These are phyloP conservation scores for Cydia amplana DNA, from an alignment of 1,140 invertebrate species.

Conservation along the genomic window DNA sequence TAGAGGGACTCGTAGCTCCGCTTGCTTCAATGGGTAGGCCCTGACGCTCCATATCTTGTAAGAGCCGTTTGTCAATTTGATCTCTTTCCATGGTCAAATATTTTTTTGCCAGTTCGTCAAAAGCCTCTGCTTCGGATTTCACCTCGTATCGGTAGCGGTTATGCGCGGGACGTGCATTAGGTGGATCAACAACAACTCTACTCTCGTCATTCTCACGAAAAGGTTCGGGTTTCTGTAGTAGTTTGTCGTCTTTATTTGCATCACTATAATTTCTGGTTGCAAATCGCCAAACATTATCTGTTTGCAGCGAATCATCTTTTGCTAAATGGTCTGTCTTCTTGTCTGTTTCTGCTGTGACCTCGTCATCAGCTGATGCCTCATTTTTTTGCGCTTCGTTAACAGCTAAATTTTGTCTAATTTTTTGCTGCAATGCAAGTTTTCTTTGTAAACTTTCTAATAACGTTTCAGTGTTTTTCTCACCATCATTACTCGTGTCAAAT, in stretches of 20 bases:
- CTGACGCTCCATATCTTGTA: not conserved
- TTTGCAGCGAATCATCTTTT: not conserved
- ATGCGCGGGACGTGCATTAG: not conserved
- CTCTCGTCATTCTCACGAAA: not conserved
- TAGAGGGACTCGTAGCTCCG: not conserved
- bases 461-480: not conserved
- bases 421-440: not conserved
- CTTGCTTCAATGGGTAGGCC: not conserved
- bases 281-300: not conserved
- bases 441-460: not conserved
- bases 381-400: not conserved
- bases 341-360: not conserved
- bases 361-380: not conserved
- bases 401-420: not conserved
- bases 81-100: not conserved
- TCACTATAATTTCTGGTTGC: not conserved
- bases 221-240: not conserved
- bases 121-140: not conserved
- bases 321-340: not conserved
- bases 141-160: not conserved
- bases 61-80: not conserved
- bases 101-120: not conserved
- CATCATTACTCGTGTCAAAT: not conserved
- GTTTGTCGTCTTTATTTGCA: not conserved
- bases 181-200: not conserved